Base-by-base conservation (phyloP, 2,888 invertebrate genomes). In the Cryptus viduatorius region DNA sequence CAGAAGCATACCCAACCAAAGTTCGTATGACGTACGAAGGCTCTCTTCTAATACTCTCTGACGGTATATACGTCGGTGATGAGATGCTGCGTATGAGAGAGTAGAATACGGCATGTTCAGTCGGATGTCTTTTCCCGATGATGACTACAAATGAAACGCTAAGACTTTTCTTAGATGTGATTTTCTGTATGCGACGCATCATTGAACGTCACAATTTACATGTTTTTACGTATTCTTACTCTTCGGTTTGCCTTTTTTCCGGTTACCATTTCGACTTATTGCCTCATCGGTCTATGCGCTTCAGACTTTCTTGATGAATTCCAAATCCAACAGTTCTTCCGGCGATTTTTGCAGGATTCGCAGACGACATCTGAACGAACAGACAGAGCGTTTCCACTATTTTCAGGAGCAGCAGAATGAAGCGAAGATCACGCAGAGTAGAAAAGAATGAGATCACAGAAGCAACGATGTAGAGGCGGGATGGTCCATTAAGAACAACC, bases 401-500 rank as follows among this genome's bases (percentile, higher is more conserved):
- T 37, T 37, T n/a, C 19, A 12, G 29, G 4, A 72, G 53, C 19
- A 56, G 31, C 3, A 12, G n/a, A 12, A 12, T 16, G 31, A 53
- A 67, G 69, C 53, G 3, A 69, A 16, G 53, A n/a, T 75, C 61
- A 42, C 59, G 37, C 50, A 53, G 4, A 67, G 44, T 31, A 19
- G 31, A 68, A 44, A 24, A 48, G 50, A 68, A 75, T 56, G 37
- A 67, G 67, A 78, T 19, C 53, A 65, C 64, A 56, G 48, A 65
- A 16, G 19, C 59, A 73, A 24, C 56, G 56, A 46, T 29, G 69
- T 64, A 64, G 69, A 64, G 59, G 37, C 69, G 67, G 53, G 77
- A 86, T 85, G 79, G 85, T 61, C 86, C 86, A 86, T 83, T 85
- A 83, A 67, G 67, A 31, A 76, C 69, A 48, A 81, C 73, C 71